Base-by-base conservation (phyloP, 2,888 invertebrate genomes). In the Lepidocyrtoides sp. region DNA sequence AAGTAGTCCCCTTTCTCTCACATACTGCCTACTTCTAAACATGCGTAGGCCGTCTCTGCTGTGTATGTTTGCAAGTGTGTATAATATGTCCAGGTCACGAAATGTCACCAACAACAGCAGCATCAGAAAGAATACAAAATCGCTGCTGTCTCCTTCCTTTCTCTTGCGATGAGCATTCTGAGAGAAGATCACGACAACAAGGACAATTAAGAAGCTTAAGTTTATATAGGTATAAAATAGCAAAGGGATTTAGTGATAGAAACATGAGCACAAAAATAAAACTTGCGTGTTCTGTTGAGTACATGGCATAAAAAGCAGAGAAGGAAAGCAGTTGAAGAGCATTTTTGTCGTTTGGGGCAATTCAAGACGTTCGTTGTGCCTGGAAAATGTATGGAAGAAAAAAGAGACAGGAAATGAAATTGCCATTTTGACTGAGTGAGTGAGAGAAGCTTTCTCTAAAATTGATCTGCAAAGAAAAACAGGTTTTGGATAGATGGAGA, bases 201-300 rank as follows among this genome's bases (percentile, higher is more conserved):
- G 44, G 12, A 23, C 72, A 72, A 72, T 72, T 72, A 72, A 72
- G 72, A 20, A 44, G 72, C 72, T 72, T 72, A 72, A n/a, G 66
- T 8, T 66, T 66, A 60, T 60, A 60, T 26, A 23, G n/a, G 17
- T 14, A 41, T n/a, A n/a, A n/a, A n/a, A n/a, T n/a, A 36, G 36
- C 17, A n/a, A 10, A 12, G 44, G 44, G 44, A 48, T 48, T 48
- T 48, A 48, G 44, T 14, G 44, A 2, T 36, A 48, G 44, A 48
- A 48, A 48, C 51, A 54, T 54, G 51, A n/a, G 14, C n/a, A n/a
- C n/a, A 48, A 48, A 48, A 4, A 54, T n/a, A 54, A 54, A 3
- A 54, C 14, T n/a, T n/a, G n/a, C 17, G n/a, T 7, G 44, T 14
- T 5, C 12, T 36, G 17, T 32, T 54, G 51, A 17, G 51, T 12